Conservation (phyloP, 2,888 invertebrate species). For the Copidosoma aretas region DNA sequence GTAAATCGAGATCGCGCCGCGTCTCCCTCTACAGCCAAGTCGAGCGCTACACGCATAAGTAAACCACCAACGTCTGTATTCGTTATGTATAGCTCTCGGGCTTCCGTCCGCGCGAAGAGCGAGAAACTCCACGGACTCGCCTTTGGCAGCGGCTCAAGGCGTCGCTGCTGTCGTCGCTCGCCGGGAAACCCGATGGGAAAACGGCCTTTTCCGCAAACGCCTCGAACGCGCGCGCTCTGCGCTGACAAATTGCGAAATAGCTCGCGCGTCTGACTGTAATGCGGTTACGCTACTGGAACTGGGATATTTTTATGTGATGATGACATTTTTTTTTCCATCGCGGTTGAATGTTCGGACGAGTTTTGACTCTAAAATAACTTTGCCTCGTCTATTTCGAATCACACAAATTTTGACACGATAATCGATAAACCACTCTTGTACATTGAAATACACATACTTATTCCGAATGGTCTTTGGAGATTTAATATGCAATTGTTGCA, state of each 20-base stretch:
- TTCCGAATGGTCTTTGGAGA: too few species aligned
- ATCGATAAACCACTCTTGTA: too few species aligned
- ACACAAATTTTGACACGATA: too few species aligned
- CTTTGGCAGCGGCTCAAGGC: conserved; percentile 35
- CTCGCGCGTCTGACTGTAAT: too few species aligned
- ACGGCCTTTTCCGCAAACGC: conserved; percentile 10
- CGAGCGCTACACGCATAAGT: conserved; percentile 22
- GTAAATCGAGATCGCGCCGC: background rate
- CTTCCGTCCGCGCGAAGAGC: conserved; percentile 6
- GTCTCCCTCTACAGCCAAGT: conserved; percentile 34
- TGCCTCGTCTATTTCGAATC: too few species aligned
- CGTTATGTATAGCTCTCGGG: conserved; percentile 16
- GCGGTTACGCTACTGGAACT: too few species aligned
- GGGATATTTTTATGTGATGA: too few species aligned
- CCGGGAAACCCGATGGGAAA: conserved; percentile 15
- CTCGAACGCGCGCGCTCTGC: background rate
- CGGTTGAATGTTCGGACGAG: too few species aligned
- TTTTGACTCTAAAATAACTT: too few species aligned
- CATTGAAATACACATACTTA: too few species aligned
- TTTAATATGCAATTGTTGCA: too few species aligned
- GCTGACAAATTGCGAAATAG: conserved; percentile 4
- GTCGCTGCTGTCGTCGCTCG: background rate
- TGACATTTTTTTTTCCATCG: too few species aligned
- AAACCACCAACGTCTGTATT: conserved; percentile 31
- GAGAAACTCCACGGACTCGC: conserved; percentile 25